Evolutionary conservation across 2,113 vertebrate genomes (phyloP), one percentile per base, ranked within the genome.

Genomic region (Pagrus major): DNA sequence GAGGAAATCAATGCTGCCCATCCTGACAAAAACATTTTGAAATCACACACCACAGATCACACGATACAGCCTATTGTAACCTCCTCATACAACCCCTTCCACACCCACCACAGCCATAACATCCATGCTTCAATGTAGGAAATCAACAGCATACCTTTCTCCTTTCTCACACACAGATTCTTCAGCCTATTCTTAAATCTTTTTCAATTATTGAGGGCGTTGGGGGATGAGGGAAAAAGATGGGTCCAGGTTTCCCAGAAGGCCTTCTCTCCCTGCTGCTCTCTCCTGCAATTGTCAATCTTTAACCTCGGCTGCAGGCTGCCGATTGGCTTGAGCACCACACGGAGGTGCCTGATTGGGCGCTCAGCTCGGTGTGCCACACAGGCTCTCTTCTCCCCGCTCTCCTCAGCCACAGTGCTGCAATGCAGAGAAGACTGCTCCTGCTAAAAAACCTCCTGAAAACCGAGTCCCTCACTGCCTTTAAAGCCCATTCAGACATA

Each of bases 181-280:
- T 95, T 96, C 95, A 93, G 93, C 92, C 92, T 90, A 94, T 91
- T 95, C 80, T 95, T 91, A 83, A 78, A 87, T 90, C 81, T 88
- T 68, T 91, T 87, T 92, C 85, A 92, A 88, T 93, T 86, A 83
- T 90, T 86, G 83, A 92, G 95, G 94, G 93, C 95, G 94, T 93
- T 94, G 95, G 94, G 91, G 94, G 94, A 94, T 91, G 94, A 94
- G 88, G 95, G 96, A 95, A 96, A n/a, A 96, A 96, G 96, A 96
- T 96, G 95, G 95, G 91, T 96, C 93, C 94, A 95, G 97, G 98
- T 96, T 96, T 98, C 98, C 97, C 96, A 98, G 97, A 99, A 98
- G 95, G 95, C 96, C 93, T 91, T 93, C 93, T 96, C 95, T 95
- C 93, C 94, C 94, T 93, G 93, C 89, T 90, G 94, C 94, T 96